Evolutionary conservation across 2,113 vertebrate genomes (phyloP).

Genomic region (Aspiorhynchus laticeps): DNA sequence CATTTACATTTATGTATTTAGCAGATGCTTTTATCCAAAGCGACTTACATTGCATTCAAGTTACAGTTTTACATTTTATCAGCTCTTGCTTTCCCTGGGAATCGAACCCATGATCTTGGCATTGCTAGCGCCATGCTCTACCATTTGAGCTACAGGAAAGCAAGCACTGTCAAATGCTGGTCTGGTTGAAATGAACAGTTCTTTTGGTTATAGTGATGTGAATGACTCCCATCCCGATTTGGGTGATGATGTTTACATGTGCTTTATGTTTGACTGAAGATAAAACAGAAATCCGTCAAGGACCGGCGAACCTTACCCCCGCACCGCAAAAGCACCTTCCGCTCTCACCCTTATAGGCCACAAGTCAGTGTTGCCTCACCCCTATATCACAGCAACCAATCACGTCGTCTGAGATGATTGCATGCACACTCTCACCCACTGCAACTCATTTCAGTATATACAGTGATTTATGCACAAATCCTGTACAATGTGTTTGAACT

Average conservation of each 20-base stretch:
- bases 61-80: too few species aligned
- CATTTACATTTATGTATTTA: too few species aligned
- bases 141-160: too few species aligned
- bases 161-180: neutral
- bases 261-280: slow-evolving; percentile 46
- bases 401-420: slow-evolving; percentile 52
- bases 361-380: slow-evolving; percentile 69
- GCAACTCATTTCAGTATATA: neutral
- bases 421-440: neutral
- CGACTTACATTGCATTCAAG: too few species aligned
- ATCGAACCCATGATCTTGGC: too few species aligned
- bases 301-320: slow-evolving; percentile 57
- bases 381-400: slow-evolving; percentile 46
- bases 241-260: slow-evolving; percentile 13
- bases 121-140: too few species aligned
- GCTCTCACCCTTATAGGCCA: slow-evolving; percentile 68
- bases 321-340: slow-evolving; percentile 61
- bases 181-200: neutral
- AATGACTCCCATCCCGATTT: neutral
- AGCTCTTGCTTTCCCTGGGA: too few species aligned
- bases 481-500: neutral
- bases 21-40: too few species aligned
- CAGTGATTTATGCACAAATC: neutral
- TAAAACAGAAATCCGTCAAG: slow-evolving; percentile 67
- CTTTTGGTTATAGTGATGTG: neutral